Conservation (phyloP, 2,888 invertebrate genomes). For the Agrochola lychnidis region DNA sequence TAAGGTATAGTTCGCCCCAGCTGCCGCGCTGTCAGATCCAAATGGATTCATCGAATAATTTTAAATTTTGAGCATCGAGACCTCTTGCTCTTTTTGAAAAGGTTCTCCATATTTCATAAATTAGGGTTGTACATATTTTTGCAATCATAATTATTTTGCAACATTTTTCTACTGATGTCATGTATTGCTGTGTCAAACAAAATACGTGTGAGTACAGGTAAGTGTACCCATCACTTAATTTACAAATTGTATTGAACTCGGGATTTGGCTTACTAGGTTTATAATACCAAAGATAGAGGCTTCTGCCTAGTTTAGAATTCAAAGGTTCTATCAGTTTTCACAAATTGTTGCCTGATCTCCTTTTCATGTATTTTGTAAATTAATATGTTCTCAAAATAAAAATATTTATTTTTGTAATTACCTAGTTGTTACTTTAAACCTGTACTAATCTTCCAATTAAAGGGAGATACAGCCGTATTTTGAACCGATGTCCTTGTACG, state of each 20-base stretch:
- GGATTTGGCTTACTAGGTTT: not conserved
- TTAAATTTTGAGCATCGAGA: slow-evolving; percentile 25
- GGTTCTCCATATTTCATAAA: not conserved
- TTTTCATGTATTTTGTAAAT: not conserved
- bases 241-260: not conserved
- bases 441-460: not conserved
- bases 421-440: not conserved
- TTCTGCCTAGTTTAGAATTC: not conserved
- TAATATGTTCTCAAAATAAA: not conserved
- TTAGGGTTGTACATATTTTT: not conserved
- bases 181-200: not conserved
- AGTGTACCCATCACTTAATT: not conserved
- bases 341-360: not conserved
- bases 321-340: not conserved
- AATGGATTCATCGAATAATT: slow-evolving; percentile 32
- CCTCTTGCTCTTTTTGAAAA: not conserved
- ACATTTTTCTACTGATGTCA: not conserved
- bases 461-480: not conserved
- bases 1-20: slow-evolving; percentile 40
- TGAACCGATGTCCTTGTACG: not conserved
- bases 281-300: not conserved
- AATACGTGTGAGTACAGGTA: not conserved
- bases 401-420: not conserved
- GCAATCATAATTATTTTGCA: not conserved
- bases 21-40: slow-evolving; percentile 27